Evolutionary conservation across 1,140 invertebrate species (phyloP).

Genomic region (Drosophila lacertosa): DNA sequence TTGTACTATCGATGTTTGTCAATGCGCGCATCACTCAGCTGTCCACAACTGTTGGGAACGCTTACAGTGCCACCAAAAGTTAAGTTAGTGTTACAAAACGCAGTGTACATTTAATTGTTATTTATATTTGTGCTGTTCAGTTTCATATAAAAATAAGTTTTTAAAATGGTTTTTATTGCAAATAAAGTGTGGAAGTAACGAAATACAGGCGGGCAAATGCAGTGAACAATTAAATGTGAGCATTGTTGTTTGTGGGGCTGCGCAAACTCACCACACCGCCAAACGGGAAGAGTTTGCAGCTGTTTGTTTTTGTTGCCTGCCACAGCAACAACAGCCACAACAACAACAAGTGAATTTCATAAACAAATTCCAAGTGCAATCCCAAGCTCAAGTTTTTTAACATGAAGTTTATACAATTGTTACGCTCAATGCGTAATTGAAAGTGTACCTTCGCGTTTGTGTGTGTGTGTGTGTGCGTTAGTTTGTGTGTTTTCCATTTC

Average conservation of each 20-base stretch:
- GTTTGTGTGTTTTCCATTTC: not conserved
- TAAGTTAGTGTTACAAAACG: slow-evolving; percentile 15
- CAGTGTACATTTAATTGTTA: slow-evolving; percentile 20
- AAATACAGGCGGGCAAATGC: not conserved
- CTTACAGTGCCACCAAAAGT: not conserved
- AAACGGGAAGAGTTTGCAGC: slow-evolving; percentile 13
- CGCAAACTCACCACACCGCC: slow-evolving; percentile 15
- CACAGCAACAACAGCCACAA: slow-evolving; percentile 17
- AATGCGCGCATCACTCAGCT: slow-evolving; percentile 10
- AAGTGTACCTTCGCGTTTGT: not conserved
- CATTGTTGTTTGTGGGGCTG: not conserved
- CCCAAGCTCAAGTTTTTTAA: slow-evolving; percentile 7
- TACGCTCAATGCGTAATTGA: slow-evolving; percentile 21
- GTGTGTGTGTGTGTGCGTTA: not conserved
- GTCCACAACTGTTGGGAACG: slow-evolving; percentile 34
- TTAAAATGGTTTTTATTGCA: not conserved
- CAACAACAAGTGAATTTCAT: slow-evolving; percentile 23
- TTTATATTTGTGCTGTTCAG: slow-evolving; percentile 26
- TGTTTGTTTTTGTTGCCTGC: slow-evolving; percentile 27
- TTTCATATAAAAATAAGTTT: not conserved
- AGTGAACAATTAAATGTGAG: not conserved
- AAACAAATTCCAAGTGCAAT: slow-evolving; percentile 35
- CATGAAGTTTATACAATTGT: slow-evolving; percentile 16
- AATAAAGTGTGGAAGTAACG: too few species aligned
- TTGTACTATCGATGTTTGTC: not conserved